Evolutionary conservation across 2,888 invertebrate genomes (phyloP).

Genomic region (Trachelus tabidus): DNA sequence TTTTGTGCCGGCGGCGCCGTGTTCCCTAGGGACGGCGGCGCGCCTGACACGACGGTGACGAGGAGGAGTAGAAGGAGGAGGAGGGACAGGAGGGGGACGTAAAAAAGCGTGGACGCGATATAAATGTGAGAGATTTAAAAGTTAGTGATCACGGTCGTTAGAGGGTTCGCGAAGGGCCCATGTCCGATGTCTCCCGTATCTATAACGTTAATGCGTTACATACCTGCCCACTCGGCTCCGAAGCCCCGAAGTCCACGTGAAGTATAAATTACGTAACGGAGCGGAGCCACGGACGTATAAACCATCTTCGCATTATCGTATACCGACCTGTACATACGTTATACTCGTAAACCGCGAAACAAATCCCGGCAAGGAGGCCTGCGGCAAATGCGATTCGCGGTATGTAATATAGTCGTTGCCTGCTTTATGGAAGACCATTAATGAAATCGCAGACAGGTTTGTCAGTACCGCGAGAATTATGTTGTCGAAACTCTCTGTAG

Average conservation of each 20-base stretch:
- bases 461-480: constrained; percentile 48
- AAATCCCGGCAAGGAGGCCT: constrained; percentile 7
- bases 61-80: constrained; percentile 5
- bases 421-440: constrained; percentile 33
- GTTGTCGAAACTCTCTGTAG: constrained; percentile 29
- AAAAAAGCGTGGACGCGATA: constrained; percentile 31
- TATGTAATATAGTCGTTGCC: constrained; percentile 40
- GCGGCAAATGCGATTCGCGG: background rate
- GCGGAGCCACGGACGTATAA: constrained; percentile 31
- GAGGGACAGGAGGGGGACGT: background rate
- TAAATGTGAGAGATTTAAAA: constrained; percentile 47
- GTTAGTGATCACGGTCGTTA: constrained; percentile 51
- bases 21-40: constrained; percentile 23
- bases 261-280: constrained; percentile 1
- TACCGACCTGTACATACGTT: constrained; percentile 31
- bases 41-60: constrained; percentile 17
- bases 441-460: constrained; percentile 51
- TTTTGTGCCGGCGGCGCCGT: constrained; percentile 27
- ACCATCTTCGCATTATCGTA: constrained; percentile 47
- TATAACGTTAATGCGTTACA: constrained; percentile 57
- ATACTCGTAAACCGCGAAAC: constrained; percentile 18
- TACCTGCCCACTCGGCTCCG: constrained; percentile 25
- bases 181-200: constrained; percentile 50
- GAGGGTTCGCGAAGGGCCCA: constrained; percentile 33
- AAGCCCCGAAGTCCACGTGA: background rate